phyloP scores from a whole-genome alignment of 2,797 vertebrate genomes.

The Loris lydekkerianus region DNA sequence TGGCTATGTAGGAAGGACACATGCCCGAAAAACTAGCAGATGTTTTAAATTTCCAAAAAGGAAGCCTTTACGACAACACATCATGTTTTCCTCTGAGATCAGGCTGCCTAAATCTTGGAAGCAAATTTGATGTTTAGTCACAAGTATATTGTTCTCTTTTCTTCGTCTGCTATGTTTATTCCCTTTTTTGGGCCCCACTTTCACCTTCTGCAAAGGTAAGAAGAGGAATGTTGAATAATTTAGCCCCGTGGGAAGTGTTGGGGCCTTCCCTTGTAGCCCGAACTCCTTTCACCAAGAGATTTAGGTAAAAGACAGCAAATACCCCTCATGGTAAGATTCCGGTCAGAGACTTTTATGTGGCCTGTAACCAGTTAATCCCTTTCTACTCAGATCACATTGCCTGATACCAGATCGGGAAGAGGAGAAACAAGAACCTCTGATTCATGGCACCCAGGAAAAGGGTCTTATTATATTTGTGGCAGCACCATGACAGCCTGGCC shows the following conservation, averaged over 20 bases:
- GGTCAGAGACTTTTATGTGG: not conserved
- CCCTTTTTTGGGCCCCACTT: not conserved
- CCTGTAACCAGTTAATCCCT: not conserved
- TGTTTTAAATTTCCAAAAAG: not conserved
- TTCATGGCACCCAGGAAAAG: not conserved
- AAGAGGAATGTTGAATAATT: not conserved
- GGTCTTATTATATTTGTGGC: not conserved
- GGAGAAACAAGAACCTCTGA: not conserved
- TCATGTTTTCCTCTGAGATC: not conserved
- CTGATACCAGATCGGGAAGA: not conserved
- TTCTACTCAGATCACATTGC: not conserved
- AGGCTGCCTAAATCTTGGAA: not conserved
- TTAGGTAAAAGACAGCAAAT: not conserved
- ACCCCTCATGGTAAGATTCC: not conserved
- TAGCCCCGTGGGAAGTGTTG: not conserved
- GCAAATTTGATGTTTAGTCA: not conserved
- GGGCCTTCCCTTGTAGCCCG: not conserved
- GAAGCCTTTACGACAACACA: not conserved
- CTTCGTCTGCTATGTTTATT: not conserved
- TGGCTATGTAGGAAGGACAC: not conserved
- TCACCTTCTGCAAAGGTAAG: conserved; percentile 1
- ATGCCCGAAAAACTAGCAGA: not conserved
- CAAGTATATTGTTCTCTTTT: not conserved
- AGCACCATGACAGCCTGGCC: not conserved
- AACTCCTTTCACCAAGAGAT: not conserved